A percentile compares a stretch with the other conserved stretches of the same genome.
Evolutionary conservation across 1,140 invertebrate species (phyloP).

Genomic region (Penaeus japonicus): DNA sequence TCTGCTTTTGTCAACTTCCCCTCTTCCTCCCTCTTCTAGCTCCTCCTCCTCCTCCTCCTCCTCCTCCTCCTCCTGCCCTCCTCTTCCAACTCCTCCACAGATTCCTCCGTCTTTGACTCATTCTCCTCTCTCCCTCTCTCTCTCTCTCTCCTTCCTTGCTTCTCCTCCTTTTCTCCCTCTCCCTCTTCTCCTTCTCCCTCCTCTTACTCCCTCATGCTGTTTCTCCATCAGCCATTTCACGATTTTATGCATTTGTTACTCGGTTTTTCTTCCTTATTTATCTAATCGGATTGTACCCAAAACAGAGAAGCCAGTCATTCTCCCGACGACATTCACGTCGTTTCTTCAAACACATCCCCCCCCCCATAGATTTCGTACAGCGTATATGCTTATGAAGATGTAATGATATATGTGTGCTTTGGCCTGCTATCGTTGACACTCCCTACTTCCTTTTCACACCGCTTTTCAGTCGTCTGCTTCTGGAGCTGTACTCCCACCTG

Average conservation of each 20-base stretch:
- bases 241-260: not conserved
- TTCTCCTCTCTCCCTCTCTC: not conserved
- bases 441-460: not conserved
- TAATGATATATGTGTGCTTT: no score
- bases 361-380: no score
- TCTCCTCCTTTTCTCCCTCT: not conserved
- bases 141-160: not conserved
- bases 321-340: not conserved
- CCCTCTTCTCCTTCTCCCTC: not conserved
- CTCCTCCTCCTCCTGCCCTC: not conserved
- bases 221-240: not conserved
- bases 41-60: conserved; percentile 9
- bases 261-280: not conserved
- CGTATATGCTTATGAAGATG: no score
- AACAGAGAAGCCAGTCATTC: no score
- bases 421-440: not conserved
- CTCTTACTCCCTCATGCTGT: not conserved
- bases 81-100: not conserved
- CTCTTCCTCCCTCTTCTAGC: not conserved
- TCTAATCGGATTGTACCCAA: no score
- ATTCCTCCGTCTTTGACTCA: not conserved
- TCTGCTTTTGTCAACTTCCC: not conserved
- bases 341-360: not conserved
- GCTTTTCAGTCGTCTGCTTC: not conserved
- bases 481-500: not conserved